A percentile compares a stretch with the other conserved stretches of the same genome.
These are phyloP conservation scores for Champsocephalus esox DNA, from an alignment of 2,797 vertebrate genomes.

Conservation along the genomic window DNA sequence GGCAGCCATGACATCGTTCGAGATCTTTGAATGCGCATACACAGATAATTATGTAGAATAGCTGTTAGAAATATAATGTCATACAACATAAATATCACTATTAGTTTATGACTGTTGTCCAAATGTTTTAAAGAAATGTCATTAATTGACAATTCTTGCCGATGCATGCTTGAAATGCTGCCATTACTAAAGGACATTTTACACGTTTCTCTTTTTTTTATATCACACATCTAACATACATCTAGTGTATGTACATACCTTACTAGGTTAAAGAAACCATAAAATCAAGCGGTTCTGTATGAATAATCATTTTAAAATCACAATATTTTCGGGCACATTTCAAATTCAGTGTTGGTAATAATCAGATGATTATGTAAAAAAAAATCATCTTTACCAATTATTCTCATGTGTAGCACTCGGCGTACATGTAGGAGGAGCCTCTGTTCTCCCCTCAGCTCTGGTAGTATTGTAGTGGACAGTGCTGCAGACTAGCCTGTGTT, in stretches of 20 bases:
- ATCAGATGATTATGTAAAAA: slow-evolving; percentile 11
- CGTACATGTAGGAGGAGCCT: not conserved
- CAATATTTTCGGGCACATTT: too few relatives aligned
- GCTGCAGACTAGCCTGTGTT: slow-evolving; percentile 24
- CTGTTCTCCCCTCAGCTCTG: not conserved
- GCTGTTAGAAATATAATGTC: not conserved
- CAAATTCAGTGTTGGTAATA: not conserved
- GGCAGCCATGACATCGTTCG: slow-evolving; percentile 26
- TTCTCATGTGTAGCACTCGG: not conserved
- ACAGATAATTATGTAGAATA: not conserved
- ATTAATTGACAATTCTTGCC: not conserved
- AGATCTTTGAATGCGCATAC: slow-evolving; percentile 8
- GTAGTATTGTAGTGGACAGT: not conserved
- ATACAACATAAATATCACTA: not conserved
- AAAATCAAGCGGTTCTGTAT: not conserved
- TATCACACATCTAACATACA: not conserved
- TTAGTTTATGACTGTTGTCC: not conserved
- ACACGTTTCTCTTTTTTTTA: not conserved
- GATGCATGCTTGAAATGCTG: not conserved
- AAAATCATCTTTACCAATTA: not conserved
- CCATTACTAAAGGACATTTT: not conserved
- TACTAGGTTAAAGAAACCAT: too few relatives aligned
- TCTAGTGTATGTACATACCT: too few relatives aligned
- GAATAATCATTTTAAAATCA: slow-evolving; percentile 7
- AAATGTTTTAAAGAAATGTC: not conserved